Base-by-base conservation (phyloP, 2,888 invertebrate genomes). In the Lasius fuliginosus region DNA sequence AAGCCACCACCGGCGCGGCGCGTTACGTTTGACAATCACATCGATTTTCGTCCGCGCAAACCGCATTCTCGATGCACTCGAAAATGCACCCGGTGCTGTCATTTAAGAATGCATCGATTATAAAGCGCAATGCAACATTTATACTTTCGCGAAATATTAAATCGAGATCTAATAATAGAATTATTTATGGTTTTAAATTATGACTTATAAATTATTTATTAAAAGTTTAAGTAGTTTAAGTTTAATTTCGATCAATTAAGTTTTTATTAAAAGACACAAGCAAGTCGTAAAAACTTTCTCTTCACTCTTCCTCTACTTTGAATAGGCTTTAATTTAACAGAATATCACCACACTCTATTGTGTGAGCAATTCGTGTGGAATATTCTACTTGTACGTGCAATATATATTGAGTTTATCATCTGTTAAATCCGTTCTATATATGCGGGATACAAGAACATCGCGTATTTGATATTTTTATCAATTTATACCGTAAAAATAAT, bases 1-100 rank as follows among this genome's bases (percentile, higher is more conserved):
- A 85, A 89, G 89, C 89, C 89, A 83, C 86, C 68, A 83, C 86
- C 68, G 73, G 18, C 60, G 36, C 60, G 36, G 36, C 27, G 60
- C 79, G 74, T 81, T 81, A 60, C 79, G 60, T 81, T 81, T 73
- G 74, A 58, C 60, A 46, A 62, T 36, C 60, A 71, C 74, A 81
- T 81, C 73, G 79, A 81, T 81, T 81, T 81, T 60, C 46, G 36
- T 73, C 18, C 74, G 67, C 60, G 83, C 30, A 40, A 65, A 33
- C 23, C 23, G 62, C 30, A 9, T 11, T 33, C 23, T 18, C 36
- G 36, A 36, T 36, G 18, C 49, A 49, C 65, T 46, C 46, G 12
- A 42, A 71, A 60, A 42, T 79, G 12, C 36, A 36, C 33, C 46
- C 42, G 36, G 23, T 12, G 12, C 8, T 77, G 2, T 68, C 69